These are phyloP conservation scores for Probaryconus sp. DNA, from an alignment of 1,140 invertebrate species.

Conservation along the genomic window DNA sequence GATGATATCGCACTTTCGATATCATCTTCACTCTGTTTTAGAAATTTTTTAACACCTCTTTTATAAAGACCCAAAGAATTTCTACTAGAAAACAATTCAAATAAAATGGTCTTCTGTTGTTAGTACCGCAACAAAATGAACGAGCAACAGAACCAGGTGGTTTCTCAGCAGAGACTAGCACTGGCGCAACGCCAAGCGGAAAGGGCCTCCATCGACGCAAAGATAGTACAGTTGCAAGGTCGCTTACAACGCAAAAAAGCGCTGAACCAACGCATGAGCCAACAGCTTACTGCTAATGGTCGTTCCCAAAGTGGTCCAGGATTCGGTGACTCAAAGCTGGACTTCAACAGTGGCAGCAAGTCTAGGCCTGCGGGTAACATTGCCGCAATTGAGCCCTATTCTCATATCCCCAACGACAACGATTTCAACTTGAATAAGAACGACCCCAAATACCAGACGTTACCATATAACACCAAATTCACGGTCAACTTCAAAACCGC, in stretches of 20 bases:
- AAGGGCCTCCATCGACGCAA: constrained; percentile 92
- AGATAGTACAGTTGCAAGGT: constrained; percentile 95
- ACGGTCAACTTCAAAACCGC: constrained; percentile 79
- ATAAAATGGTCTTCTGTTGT: too few relatives aligned
- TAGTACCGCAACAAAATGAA: constrained; percentile 97
- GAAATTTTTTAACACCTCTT: too few relatives aligned
- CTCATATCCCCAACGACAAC: constrained; percentile 86
- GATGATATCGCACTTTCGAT: too few relatives aligned
- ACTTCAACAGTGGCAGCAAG: constrained; percentile 75
- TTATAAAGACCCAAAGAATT: too few relatives aligned
- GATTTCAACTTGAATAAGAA: constrained; percentile 86
- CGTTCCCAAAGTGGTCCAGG: constrained; percentile 24
- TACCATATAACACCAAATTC: constrained; percentile 93
- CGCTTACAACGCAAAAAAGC: constrained; percentile 91
- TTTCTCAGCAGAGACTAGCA: constrained; percentile 91
- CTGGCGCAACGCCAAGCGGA: constrained; percentile 92
- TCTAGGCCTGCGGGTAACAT: constrained; percentile 83
- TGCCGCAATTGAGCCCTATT: constrained; percentile 93
- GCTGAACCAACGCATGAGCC: constrained; percentile 90
- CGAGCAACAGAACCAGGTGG: constrained; percentile 93
- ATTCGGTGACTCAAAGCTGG: constrained; percentile 69
- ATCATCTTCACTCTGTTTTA: too few relatives aligned
- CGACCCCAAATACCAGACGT: constrained; percentile 95
- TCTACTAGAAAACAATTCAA: too few relatives aligned
- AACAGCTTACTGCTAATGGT: constrained; percentile 80